These are phyloP conservation scores for Gallirallus australis DNA, from an alignment of 2,797 vertebrate genomes.

Conservation along the genomic window DNA sequence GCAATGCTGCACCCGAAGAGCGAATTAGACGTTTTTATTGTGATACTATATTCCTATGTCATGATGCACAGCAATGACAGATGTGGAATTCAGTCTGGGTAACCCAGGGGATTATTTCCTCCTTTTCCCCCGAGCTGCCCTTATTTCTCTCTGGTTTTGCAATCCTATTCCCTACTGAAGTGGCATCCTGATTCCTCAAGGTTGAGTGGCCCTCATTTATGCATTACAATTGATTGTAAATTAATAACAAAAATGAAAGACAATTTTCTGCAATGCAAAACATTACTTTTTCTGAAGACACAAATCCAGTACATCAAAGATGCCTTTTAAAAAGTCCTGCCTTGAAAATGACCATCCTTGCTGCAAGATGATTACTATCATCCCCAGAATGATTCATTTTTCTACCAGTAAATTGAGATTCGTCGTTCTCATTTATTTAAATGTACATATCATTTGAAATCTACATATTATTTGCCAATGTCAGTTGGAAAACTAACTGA, in stretches of 20 bases:
- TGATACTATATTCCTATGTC: neutral
- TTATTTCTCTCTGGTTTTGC: neutral
- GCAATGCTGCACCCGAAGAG: neutral
- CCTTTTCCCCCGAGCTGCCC: too few relatives aligned
- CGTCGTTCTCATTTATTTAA: neutral
- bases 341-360: neutral
- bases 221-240: neutral
- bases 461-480: neutral
- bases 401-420: neutral
- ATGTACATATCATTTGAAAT: neutral
- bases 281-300: neutral
- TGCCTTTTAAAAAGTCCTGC: neutral
- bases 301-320: neutral
- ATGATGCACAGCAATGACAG: neutral
- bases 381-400: constrained; percentile 2
- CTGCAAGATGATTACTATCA: neutral
- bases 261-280: constrained; percentile 16
- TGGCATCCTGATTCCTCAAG: neutral
- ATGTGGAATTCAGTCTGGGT: neutral
- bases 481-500: neutral
- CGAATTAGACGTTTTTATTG: neutral
- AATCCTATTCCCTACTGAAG: neutral
- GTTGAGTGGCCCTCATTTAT: neutral
- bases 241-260: constrained; percentile 16
- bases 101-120: neutral